These are phyloP conservation scores for Teleopsis dalmanni DNA, from an alignment of 1,140 invertebrate species.

Conservation along the genomic window DNA sequence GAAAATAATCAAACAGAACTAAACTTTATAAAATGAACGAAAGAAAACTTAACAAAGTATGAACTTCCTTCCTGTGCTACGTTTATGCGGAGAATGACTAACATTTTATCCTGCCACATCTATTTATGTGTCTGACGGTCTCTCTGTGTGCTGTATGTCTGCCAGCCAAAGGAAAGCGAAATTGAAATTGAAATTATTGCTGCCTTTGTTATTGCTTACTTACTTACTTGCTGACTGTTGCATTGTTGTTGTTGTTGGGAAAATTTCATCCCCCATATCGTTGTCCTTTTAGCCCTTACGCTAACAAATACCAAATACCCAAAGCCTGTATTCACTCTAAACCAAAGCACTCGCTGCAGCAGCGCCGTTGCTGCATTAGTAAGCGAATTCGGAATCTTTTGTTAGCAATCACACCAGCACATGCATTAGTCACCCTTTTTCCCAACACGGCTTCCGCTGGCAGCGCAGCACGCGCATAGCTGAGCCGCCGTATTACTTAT, in stretches of 20 bases:
- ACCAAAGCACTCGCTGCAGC: background rate
- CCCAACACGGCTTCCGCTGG: slow-evolving; percentile 4
- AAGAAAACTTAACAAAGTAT: slow-evolving; percentile 11
- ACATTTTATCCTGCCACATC: slow-evolving; percentile 27
- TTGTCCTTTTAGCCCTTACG: slow-evolving; percentile 14
- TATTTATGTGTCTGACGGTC: slow-evolving; percentile 26
- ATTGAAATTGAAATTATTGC: slow-evolving; percentile 37
- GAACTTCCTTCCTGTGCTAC: slow-evolving; percentile 36
- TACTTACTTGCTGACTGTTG: too few species aligned
- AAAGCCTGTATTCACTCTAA: too few species aligned
- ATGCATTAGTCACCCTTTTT: slow-evolving; percentile 44
- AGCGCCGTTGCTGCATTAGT: background rate
- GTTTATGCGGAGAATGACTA: slow-evolving; percentile 44
- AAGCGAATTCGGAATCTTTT: slow-evolving; percentile 35
- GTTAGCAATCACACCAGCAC: slow-evolving; percentile 44
- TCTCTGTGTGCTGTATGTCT: background rate
- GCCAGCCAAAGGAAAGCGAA: slow-evolving; percentile 29
- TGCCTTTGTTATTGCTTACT: background rate
- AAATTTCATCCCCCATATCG: slow-evolving; percentile 18
- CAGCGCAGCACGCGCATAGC: background rate
- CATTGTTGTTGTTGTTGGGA: slow-evolving; percentile 18
- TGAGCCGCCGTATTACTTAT: background rate
- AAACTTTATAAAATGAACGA: slow-evolving; percentile 10
- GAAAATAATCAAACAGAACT: slow-evolving; percentile 8
- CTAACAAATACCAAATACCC: too few species aligned